Conservation (phyloP, 1,140 invertebrate species). For the Drosophila arawakana region DNA sequence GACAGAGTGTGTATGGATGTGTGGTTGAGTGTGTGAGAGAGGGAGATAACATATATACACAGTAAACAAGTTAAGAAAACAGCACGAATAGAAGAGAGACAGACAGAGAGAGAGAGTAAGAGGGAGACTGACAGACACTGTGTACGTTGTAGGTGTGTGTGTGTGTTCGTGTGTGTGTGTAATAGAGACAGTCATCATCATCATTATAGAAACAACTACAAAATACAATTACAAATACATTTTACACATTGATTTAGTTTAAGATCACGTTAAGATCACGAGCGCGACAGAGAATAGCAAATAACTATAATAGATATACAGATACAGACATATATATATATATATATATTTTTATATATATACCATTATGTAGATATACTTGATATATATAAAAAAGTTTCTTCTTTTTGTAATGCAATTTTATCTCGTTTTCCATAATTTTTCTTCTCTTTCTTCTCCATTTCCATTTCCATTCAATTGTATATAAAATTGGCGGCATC, state of each 20-base stretch:
- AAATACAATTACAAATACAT: slow-evolving; percentile 68
- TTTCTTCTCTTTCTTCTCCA: too few relatives aligned
- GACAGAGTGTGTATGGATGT: not conserved
- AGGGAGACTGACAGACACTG: slow-evolving; percentile 33
- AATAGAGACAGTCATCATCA: slow-evolving; percentile 36
- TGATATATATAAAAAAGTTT: not conserved
- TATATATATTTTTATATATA: slow-evolving; percentile 26
- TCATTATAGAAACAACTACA: slow-evolving; percentile 63
- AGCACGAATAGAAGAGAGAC: slow-evolving; percentile 34
- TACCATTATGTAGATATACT: slow-evolving; percentile 18
- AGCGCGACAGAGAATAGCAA: slow-evolving; percentile 78
- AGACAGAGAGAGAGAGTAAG: slow-evolving; percentile 41
- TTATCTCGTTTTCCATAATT: not conserved
- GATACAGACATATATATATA: slow-evolving; percentile 9
- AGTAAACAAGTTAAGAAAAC: slow-evolving; percentile 21
- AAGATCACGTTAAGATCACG: slow-evolving; percentile 81
- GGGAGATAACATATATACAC: not conserved
- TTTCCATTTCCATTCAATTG: slow-evolving; percentile 60
- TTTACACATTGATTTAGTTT: slow-evolving; percentile 79
- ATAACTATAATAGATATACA: slow-evolving; percentile 43
- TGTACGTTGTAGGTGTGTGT: slow-evolving; percentile 12
- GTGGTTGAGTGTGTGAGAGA: slow-evolving; percentile 7
- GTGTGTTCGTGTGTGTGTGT: slow-evolving; percentile 27
- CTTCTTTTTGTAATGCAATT: slow-evolving; percentile 8
- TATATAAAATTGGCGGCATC: slow-evolving; percentile 83